Evolutionary conservation across 2,113 vertebrate species (phyloP).

Genomic region (Myotis brandtii): DNA sequence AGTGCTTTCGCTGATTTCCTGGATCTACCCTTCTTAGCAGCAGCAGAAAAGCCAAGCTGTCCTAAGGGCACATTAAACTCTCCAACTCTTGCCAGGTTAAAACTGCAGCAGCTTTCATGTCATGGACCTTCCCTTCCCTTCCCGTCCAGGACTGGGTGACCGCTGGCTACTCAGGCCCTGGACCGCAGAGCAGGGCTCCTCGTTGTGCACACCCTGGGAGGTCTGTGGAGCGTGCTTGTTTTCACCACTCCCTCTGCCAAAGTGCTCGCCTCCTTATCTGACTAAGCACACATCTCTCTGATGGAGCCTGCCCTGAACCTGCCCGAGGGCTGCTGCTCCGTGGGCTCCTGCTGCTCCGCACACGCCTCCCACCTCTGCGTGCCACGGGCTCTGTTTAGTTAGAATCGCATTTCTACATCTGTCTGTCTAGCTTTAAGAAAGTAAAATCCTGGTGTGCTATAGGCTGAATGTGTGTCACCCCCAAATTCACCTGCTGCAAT

Average conservation of each 20-base stretch:
- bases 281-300: neutral
- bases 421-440: neutral
- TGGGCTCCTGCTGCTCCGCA: neutral
- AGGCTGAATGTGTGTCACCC: no score
- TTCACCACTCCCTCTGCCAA: neutral
- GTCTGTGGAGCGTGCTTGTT: rapidly evolving
- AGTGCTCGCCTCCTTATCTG: neutral
- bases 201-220: no score
- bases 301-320: neutral
- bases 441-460: no score
- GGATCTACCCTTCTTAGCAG: neutral
- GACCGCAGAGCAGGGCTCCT: neutral
- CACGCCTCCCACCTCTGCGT: neutral
- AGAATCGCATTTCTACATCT: neutral
- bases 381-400: neutral
- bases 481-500: neutral
- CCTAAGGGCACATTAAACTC: neutral
- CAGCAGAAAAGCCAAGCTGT: neutral
- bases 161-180: neutral
- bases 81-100: neutral
- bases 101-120: rapidly evolving
- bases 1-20: neutral
- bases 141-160: no score
- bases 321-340: rapidly evolving
- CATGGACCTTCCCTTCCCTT: neutral